Evolutionary conservation across 2,888 invertebrate genomes (phyloP).

Genomic region (Drosophila fungiperda): DNA sequence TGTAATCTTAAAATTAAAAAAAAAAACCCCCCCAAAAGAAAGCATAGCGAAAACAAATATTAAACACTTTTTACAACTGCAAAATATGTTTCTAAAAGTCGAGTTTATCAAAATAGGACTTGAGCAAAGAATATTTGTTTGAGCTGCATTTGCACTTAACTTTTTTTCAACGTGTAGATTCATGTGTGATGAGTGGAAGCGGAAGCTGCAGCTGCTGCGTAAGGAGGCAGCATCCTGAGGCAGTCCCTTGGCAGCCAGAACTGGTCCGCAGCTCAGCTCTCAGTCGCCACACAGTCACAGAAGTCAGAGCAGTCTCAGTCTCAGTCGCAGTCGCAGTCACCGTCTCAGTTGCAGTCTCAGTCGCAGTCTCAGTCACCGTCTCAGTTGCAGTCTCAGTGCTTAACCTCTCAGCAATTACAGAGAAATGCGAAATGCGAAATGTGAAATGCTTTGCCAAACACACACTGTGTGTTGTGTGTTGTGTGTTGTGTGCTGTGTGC

Average conservation of each 20-base stretch:
- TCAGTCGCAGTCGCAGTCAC: neutral
- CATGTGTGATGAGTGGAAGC: conserved; percentile 51
- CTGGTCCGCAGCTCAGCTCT: conserved; percentile 14
- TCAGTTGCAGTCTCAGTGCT: conserved; percentile 1
- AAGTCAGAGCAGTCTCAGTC: neutral
- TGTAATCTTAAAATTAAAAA: neutral
- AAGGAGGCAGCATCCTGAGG: conserved; percentile 31
- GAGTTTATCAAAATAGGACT: neutral
- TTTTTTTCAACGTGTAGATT: neutral
- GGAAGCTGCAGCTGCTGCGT: conserved; percentile 40
- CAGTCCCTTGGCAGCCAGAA: conserved; percentile 36
- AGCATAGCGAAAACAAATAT: neutral
- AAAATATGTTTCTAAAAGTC: neutral
- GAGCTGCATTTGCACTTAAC: neutral
- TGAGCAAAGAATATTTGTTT: neutral
- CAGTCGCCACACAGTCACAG: neutral
- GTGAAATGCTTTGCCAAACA: conserved; percentile 46
- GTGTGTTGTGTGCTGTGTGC: neutral
- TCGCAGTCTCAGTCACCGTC: neutral
- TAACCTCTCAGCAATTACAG: conserved; percentile 64
- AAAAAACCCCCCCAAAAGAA: neutral
- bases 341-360: neutral
- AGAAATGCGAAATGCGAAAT: conserved; percentile 39
- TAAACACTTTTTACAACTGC: neutral
- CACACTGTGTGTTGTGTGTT: neutral